Evolutionary conservation across 2,797 vertebrate genomes (phyloP).

Genomic region (Premnoplex brunnescens): DNA sequence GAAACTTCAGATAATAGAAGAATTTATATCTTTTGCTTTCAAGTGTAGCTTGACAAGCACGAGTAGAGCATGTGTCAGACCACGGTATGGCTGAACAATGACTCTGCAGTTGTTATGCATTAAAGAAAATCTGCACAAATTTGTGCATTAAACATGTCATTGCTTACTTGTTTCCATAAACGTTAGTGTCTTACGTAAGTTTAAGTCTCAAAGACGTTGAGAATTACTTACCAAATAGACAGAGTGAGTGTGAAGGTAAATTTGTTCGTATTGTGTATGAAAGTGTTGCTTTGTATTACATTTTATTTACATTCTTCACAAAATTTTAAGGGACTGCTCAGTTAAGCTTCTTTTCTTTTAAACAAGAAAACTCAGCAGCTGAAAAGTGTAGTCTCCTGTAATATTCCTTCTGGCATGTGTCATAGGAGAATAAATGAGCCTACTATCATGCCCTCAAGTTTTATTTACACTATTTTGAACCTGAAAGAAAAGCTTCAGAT

Average conservation of each 20-base stretch:
- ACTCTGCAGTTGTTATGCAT: background rate
- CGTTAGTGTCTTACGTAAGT: background rate
- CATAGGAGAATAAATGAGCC: background rate
- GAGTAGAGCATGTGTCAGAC: background rate
- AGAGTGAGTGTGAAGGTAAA: background rate
- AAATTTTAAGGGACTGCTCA: background rate
- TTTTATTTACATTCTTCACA: background rate
- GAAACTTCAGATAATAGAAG: background rate
- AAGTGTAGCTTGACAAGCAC: background rate
- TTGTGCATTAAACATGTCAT: background rate
- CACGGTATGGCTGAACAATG: background rate
- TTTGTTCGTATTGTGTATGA: background rate
- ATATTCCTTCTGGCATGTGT: background rate
- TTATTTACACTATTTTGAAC: background rate
- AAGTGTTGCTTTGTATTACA: background rate
- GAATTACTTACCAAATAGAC: background rate
- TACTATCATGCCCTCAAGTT: background rate
- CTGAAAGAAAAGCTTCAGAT: background rate
- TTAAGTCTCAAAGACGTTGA: background rate
- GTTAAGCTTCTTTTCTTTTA: background rate
- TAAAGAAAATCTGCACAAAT: background rate
- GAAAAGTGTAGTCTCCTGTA: background rate
- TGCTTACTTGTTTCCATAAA: background rate
- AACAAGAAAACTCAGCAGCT: background rate
- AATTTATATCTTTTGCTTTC: background rate